Evolutionary conservation across 2,113 vertebrate species (phyloP), one percentile per base, ranked within the genome.

Genomic region (Entosphenus tridentatus): DNA sequence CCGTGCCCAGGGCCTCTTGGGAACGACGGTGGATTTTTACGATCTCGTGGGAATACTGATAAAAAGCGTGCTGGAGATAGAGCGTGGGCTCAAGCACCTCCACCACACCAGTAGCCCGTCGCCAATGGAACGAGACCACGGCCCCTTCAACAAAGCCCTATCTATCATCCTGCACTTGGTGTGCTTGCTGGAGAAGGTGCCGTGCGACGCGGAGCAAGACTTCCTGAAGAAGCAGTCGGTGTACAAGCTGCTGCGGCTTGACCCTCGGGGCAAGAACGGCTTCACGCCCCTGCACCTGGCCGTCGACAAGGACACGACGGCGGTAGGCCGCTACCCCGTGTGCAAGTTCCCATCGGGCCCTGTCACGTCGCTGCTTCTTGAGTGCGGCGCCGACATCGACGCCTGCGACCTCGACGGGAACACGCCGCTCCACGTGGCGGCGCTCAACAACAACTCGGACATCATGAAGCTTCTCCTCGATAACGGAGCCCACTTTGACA

Each of bases 401-500:
- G 84, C 89, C 12, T 81, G 90, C 0, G 90, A 96, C 81, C 86
- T 81, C 0, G 90, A 96, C 74, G 93, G 93, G 84, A 95, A 89
- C 79, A 93, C 90, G 2, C 88, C 89, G 0, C 79, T 96, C 73
- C 90, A 96, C 58, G 56, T 88, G 0, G 85, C 89, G 0, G 88
- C 88, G 55, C 80, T 76, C 69, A 95, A 91, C 74, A 81, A 82
- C 70, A 87, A 83, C 73, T 84, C 87, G 0, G 82, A 84, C 56
- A 83, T 88, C 76, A 93, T 96, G 87, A 81, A 77, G 0, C 77
- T 85, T 21, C 85, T 95, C 2, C 80, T 89, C 59, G 85, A 85
- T 69, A 81, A 83, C 0, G 90, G 90, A 10, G 85, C 88, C 16
- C 90, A 95, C 72, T 87, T 95, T 72, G 90, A 95, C 0, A 85